Percentiles rank a stretch among this genome's conserved stretches.
phyloP scores from a whole-genome alignment of 2,888 invertebrate species.

The Hirtodrosophila cameraria region DNA sequence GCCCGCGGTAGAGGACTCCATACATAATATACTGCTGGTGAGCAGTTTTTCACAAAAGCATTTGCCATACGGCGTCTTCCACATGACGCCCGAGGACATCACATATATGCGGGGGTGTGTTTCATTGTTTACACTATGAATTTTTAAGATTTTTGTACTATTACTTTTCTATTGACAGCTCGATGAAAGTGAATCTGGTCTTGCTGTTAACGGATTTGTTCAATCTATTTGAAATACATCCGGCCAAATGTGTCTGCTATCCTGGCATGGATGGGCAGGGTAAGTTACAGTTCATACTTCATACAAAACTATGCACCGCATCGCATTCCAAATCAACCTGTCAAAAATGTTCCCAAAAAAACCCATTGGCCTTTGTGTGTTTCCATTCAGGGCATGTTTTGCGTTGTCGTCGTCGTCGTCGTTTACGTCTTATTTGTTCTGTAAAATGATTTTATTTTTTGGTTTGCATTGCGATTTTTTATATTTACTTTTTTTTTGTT shows the following conservation, averaged over 20 bases:
- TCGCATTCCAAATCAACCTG: slow-evolving; percentile 53
- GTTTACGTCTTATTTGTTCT: slow-evolving; percentile 15
- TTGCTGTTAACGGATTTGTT: slow-evolving; percentile 97
- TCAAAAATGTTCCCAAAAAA: slow-evolving; percentile 8
- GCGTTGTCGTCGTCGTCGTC: slow-evolving; percentile 20
- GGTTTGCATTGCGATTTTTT: slow-evolving; percentile 41
- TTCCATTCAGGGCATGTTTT: slow-evolving; percentile 46
- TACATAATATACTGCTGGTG: slow-evolving; percentile 95
- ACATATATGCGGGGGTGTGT: slow-evolving; percentile 95
- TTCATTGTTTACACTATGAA: not conserved
- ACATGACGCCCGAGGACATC: slow-evolving; percentile 97
- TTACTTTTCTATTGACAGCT: slow-evolving; percentile 85
- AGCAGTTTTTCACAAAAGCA: slow-evolving; percentile 93
- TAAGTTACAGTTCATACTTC: slow-evolving; percentile 54
- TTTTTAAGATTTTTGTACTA: not conserved
- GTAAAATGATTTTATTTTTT: slow-evolving; percentile 19
- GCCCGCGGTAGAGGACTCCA: slow-evolving; percentile 88
- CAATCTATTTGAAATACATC: slow-evolving; percentile 96
- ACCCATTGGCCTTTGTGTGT: slow-evolving; percentile 50
- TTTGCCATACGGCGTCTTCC: slow-evolving; percentile 95
- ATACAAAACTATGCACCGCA: slow-evolving; percentile 62
- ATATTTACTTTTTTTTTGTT: slow-evolving; percentile 18
- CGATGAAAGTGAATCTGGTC: slow-evolving; percentile 95
- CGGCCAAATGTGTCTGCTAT: slow-evolving; percentile 93
- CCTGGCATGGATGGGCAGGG: slow-evolving; percentile 88